A percentile compares a stretch with the other conserved stretches of the same genome.
These are phyloP conservation scores for Lissocephala sabroskyi DNA, from an alignment of 2,888 invertebrate species.

Conservation along the genomic window DNA sequence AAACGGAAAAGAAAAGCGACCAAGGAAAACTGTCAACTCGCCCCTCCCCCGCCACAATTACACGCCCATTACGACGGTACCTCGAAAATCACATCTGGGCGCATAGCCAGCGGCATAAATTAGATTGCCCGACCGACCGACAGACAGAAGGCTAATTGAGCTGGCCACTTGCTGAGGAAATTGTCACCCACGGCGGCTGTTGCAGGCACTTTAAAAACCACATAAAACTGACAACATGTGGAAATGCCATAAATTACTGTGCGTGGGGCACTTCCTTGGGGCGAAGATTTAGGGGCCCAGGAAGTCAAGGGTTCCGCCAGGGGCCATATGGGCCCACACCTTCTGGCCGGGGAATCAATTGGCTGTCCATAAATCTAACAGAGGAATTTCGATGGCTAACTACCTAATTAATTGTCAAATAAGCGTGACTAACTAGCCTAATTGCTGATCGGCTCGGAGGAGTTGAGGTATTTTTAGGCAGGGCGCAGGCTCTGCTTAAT, in stretches of 20 bases:
- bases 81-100: slow-evolving; percentile 32
- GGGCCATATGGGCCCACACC: slow-evolving; percentile 56
- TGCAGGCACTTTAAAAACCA: slow-evolving; percentile 57
- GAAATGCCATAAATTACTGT: slow-evolving; percentile 66
- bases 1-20: too few species aligned
- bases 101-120: slow-evolving; percentile 47
- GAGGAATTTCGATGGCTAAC: slow-evolving; percentile 21
- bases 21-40: too few species aligned
- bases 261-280: slow-evolving; percentile 7
- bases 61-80: neutral
- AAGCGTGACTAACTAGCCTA: slow-evolving; percentile 47
- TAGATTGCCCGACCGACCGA: slow-evolving; percentile 7
- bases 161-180: neutral
- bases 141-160: slow-evolving; percentile 26
- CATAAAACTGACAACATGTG: slow-evolving; percentile 68
- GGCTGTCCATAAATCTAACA: slow-evolving; percentile 43
- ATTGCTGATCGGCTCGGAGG: slow-evolving; percentile 25
- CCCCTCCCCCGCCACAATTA: too few species aligned
- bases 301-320: slow-evolving; percentile 25
- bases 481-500: too few species aligned
- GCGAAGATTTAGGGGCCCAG: slow-evolving; percentile 47
- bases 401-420: slow-evolving; percentile 53
- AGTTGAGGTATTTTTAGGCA: slow-evolving; percentile 18
- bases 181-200: neutral
- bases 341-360: slow-evolving; percentile 40